phyloP scores from a whole-genome alignment of 2,113 vertebrate genomes.

The Uria lomvia region DNA sequence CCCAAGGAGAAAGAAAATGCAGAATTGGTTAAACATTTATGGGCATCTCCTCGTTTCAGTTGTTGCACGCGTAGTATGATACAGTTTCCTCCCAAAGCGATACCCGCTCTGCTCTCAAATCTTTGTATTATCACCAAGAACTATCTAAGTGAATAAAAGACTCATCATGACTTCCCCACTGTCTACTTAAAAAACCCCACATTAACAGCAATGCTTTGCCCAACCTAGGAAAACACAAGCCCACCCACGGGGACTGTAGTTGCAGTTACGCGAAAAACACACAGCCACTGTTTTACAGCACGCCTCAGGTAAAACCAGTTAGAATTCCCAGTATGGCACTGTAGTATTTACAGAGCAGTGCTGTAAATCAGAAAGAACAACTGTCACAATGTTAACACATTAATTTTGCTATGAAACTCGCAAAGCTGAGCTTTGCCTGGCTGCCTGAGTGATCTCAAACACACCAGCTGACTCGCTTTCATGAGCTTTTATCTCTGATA shows the following conservation, averaged over 20 bases:
- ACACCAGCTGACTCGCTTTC: background rate
- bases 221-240: background rate
- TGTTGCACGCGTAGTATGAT: background rate
- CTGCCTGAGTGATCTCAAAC: background rate
- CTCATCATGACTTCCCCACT: background rate
- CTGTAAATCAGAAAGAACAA: background rate
- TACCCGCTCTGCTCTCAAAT: background rate
- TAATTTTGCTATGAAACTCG: background rate
- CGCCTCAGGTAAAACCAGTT: background rate
- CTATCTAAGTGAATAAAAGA: background rate
- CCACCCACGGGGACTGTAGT: accelerated
- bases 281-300: background rate
- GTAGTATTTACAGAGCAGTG: background rate
- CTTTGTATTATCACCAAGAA: background rate
- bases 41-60: background rate
- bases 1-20: background rate
- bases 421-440: background rate
- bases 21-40: slow-evolving; percentile 41
- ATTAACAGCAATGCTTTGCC: background rate
- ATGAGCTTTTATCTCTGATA: background rate
- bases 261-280: background rate
- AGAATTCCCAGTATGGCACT: background rate
- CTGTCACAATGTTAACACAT: background rate
- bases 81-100: background rate
- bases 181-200: background rate